A percentile compares a stretch with the other conserved stretches of the same genome.
These are phyloP conservation scores for Coecobrya sp. DNA, from an alignment of 2,888 invertebrate genomes.

Conservation along the genomic window DNA sequence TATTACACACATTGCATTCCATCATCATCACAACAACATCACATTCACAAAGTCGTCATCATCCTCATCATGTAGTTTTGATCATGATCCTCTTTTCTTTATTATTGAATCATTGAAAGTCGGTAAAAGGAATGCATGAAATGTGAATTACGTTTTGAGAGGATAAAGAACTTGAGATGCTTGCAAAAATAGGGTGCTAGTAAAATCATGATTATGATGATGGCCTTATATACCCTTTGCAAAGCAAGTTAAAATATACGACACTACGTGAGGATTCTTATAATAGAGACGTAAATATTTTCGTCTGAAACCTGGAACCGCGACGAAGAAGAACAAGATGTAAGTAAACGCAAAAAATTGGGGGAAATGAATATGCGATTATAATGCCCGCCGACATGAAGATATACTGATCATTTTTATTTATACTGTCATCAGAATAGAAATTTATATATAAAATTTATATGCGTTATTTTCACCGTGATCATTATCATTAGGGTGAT, in stretches of 20 bases:
- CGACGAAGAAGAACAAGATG: neutral
- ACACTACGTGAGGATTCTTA: neutral
- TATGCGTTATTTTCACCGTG: neutral
- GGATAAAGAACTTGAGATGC: constrained; percentile 17
- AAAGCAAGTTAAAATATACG: neutral
- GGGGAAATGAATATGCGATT: neutral
- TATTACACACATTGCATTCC: neutral
- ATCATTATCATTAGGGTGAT: neutral
- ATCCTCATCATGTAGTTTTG: neutral
- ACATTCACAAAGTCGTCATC: constrained; percentile 11
- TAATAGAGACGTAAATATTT: neutral
- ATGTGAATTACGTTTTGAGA: constrained; percentile 40
- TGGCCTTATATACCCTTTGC: neutral
- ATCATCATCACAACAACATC: neutral
- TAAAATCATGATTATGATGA: neutral
- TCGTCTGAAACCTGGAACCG: no score
- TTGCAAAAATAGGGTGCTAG: constrained; percentile 15
- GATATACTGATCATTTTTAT: neutral
- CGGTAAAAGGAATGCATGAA: constrained; percentile 51
- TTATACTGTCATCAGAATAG: neutral
- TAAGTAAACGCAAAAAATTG: neutral
- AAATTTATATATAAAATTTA: neutral
- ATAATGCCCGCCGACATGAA: neutral
- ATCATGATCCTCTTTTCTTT: constrained; percentile 35
- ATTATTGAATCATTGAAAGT: constrained; percentile 48